These are phyloP conservation scores for Crypturellus tataupa DNA, from an alignment of 2,797 vertebrate species.

Conservation along the genomic window DNA sequence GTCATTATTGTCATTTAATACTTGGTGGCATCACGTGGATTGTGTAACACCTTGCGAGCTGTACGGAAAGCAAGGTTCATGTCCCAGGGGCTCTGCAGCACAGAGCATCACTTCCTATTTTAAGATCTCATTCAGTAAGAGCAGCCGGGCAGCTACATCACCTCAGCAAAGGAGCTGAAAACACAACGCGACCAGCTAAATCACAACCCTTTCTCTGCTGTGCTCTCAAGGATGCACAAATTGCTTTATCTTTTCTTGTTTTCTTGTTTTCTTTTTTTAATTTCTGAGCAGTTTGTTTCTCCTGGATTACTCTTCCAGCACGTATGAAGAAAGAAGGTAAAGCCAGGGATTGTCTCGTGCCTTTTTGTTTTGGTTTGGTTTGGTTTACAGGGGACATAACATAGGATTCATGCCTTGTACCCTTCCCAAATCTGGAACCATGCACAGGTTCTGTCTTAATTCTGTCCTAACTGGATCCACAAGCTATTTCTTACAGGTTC, in stretches of 20 bases:
- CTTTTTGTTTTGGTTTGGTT: rapidly evolving
- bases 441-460: background rate
- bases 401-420: background rate
- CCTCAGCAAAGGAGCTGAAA: background rate
- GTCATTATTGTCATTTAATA: background rate
- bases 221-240: background rate
- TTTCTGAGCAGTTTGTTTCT: background rate
- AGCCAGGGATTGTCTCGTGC: background rate
- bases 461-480: background rate
- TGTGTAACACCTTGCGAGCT: background rate
- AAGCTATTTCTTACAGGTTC: background rate
- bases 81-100: background rate
- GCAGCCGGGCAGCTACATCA: background rate
- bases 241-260: background rate
- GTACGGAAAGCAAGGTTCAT: background rate
- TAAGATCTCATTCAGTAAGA: background rate
- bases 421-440: background rate
- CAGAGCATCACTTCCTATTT: background rate
- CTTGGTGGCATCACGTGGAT: background rate
- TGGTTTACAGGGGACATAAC: background rate
- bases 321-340: background rate
- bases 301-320: background rate
- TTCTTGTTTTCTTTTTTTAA: background rate
- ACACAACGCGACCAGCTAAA: background rate
- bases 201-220: background rate